Evolutionary conservation across 2,888 invertebrate genomes (phyloP).

Genomic region (Strigamia maritima): DNA sequence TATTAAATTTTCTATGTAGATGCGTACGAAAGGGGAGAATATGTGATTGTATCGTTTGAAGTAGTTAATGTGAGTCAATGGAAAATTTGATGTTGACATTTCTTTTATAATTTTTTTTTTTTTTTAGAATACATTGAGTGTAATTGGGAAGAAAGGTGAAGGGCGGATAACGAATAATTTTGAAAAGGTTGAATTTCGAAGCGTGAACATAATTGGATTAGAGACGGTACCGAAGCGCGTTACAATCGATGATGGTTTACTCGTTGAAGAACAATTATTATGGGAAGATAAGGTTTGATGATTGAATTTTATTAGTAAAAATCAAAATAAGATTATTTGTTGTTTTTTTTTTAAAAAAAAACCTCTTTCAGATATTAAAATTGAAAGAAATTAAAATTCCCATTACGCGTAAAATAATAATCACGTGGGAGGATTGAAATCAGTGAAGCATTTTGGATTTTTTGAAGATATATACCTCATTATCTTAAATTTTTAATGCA

Average conservation of each 20-base stretch:
- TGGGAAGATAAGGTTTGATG: not conserved
- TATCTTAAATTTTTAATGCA: too few species aligned
- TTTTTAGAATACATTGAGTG: not conserved
- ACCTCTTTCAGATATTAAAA: not conserved
- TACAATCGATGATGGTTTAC: not conserved
- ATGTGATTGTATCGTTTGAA: not conserved
- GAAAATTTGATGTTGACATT: not conserved
- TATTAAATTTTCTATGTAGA: not conserved
- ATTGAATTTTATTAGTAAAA: not conserved
- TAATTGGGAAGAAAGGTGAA: not conserved
- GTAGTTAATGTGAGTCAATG: not conserved
- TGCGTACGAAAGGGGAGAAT: not conserved
- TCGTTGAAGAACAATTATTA: not conserved
- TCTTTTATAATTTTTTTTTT: not conserved
- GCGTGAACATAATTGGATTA: slow-evolving; percentile 4
- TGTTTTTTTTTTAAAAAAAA: too few species aligned
- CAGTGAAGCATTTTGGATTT: not conserved
- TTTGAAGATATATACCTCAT: not conserved
- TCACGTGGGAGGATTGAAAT: not conserved
- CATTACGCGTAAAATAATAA: not conserved
- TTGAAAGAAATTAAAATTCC: slow-evolving; percentile 9
- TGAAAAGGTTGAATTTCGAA: not conserved
- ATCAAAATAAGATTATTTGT: not conserved
- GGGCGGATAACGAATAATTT: not conserved
- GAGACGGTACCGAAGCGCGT: not conserved